Base-by-base conservation (phyloP, 2,797 vertebrate genomes). In the Pagetopsis macropterus region DNA sequence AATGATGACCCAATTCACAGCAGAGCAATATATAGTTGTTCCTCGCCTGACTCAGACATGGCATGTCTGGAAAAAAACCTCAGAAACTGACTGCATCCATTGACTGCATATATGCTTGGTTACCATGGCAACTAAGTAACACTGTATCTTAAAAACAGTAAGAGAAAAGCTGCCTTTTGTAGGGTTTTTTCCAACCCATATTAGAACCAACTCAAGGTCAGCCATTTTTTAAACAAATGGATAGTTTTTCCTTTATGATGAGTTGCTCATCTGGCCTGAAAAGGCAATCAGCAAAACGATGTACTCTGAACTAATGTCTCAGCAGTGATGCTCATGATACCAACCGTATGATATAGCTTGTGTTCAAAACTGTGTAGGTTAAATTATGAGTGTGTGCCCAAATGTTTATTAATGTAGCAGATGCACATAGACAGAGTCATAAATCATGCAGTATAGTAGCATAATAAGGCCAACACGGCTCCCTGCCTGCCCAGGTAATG, bases 401-500 rank as follows among this genome's bases (percentile, higher is more conserved):
- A 79, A 87, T 90, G 82, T 90, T 90, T 90, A 90, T 91, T 87
- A 87, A 87, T 88, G 86, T 81, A 91, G 82, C 83, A 87, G 84
- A 90, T 86, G 84, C 70, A 78, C 78, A 65, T 11, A 72, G 85
- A 86, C 79, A 87, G 70, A 84, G 64, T 78, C 79, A 88, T 92
- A 88, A 92, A 90, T 90, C 86, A 89, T 63, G 71, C 62, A 64
- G 79, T 83, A 85, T 77, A 86, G 80, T 85, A 87, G 84, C 75
- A 83, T 89, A 91, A 88, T 85, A 88, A 82, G 87, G 84, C 76
- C 85, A 87, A 81, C 68, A 68, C 84, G 77, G 80, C 82, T 86
- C 61, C 60, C 84, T 41, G 66, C 76, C 63, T 64, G 67, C 64
- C 72, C 66, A 88, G 87, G 90, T 88, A 88, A 93, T 84, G 81